Percentiles rank a stretch among this genome's conserved stretches.
Evolutionary conservation across 35 echinoderm and acorn worm genomes (phyloP).

Genomic region (Apostichopus parvimensis): DNA sequence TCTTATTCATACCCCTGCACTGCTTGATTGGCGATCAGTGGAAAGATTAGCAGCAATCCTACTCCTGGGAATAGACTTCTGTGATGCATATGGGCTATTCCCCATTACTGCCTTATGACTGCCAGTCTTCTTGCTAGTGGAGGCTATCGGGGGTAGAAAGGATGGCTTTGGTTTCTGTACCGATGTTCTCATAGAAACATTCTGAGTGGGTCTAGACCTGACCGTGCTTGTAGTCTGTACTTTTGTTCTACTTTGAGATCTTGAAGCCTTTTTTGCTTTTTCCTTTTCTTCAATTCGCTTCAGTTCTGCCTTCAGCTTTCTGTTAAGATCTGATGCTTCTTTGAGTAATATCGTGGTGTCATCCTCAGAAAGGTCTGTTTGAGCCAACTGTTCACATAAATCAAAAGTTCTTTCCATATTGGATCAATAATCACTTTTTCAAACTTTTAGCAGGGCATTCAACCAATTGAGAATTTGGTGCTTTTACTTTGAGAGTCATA

Average conservation of each 20-base stretch:
- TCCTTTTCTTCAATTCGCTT: constrained; percentile 46
- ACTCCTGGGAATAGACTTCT: background rate
- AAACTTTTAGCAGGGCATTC: too few species aligned
- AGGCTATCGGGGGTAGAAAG: constrained; percentile 36
- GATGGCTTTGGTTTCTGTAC: background rate
- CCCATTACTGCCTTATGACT: background rate
- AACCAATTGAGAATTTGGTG: too few species aligned
- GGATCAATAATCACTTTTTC: too few species aligned
- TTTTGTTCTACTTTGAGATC: background rate
- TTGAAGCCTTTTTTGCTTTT: background rate
- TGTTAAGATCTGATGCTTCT: constrained; percentile 55
- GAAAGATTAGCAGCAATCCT: background rate
- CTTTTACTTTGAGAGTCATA: too few species aligned
- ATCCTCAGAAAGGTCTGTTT: constrained; percentile 54
- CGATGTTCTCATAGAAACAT: background rate
- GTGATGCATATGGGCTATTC: constrained; percentile 18
- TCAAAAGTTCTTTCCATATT: background rate
- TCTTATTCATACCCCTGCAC: constrained; percentile 35
- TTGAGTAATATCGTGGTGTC: constrained; percentile 48
- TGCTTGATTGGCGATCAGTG: constrained; percentile 1
- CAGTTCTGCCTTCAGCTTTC: constrained; percentile 63
- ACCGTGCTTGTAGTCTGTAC: background rate
- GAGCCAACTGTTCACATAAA: constrained; percentile 47
- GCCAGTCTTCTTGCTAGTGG: background rate
- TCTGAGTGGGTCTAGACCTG: background rate